Percentiles rank a stretch among this genome's conserved stretches.
phyloP scores from a whole-genome alignment of 2,797 vertebrate genomes.

The Sebastes kiyomatsui region DNA sequence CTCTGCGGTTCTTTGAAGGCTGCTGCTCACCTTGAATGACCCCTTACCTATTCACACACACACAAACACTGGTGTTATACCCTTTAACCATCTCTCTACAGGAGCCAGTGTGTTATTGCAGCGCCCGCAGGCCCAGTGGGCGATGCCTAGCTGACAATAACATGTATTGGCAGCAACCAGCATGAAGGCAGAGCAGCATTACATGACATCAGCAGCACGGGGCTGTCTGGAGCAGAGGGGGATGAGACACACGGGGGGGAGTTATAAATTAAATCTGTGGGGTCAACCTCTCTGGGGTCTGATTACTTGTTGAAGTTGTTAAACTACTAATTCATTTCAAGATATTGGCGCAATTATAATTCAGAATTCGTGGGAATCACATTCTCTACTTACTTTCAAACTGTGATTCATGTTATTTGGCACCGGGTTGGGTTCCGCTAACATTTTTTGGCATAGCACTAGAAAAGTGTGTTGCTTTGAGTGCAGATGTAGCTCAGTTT shows the following conservation, averaged over 20 bases:
- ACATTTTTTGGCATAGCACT: not conserved
- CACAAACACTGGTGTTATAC: not conserved
- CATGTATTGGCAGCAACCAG: constrained; percentile 64
- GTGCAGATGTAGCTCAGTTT: not conserved
- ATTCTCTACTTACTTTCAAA: not conserved
- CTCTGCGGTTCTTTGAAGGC: constrained; percentile 38
- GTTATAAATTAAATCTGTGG: not conserved
- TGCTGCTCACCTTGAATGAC: constrained; percentile 35
- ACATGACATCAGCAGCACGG: constrained; percentile 24
- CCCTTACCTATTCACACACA: constrained; percentile 5
- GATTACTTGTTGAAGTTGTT: not conserved
- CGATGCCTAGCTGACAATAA: constrained; percentile 56
- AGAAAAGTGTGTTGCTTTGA: not conserved
- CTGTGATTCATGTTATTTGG: not conserved
- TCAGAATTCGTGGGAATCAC: not conserved
- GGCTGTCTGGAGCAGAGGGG: not conserved
- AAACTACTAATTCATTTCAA: not conserved
- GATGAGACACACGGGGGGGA: too few relatives aligned
- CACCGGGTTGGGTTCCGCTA: not conserved
- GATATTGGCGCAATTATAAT: not conserved
- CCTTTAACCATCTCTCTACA: constrained; percentile 23
- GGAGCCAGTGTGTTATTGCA: constrained; percentile 52
- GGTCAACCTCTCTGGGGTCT: not conserved
- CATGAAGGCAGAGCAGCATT: constrained; percentile 33
- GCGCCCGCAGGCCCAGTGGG: constrained; percentile 46